Base-by-base conservation (phyloP, 2,888 invertebrate species). In the Nematopogon swammerdamellus region DNA sequence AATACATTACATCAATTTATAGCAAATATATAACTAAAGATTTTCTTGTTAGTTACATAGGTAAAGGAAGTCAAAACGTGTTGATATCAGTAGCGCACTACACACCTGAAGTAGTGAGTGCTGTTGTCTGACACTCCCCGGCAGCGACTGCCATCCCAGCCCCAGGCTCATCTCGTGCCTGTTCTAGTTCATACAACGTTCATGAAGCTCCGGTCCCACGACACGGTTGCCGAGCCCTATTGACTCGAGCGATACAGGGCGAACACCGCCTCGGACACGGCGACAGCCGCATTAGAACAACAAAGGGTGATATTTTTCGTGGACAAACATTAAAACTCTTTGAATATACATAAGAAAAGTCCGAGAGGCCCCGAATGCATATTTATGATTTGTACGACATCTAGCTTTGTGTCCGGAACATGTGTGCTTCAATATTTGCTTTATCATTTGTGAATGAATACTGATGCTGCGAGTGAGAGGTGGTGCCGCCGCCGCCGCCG, bases 381-480 rank as follows among this genome's bases (percentile, higher is more conserved):
- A 79, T 79, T 74, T 71, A 77, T 77, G 68, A 70, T 62, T 62
- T 67, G 70, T 74, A 67, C 70, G 66, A 71, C 72, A 68, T 63
- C 67, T 63, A 65, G 65, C 62, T 60, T 36, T 36, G 36, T 14
- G 36, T 14, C n/a, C 11, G 36, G 36, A 36, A 36, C 36, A 36
- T 19, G 46, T 67, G 70, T 59, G 57, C 58, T 64, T 63, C 63
- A 74, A 73, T 72, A 69, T 74, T 73, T 69, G 64, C 60, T 36
- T 36, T 36, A 36, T 36, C 36, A 36, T 36, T 36, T 36, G 36
- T 36, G 36, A 36, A 36, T 36, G 36, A 36, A 36, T 36, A 36
- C n/a, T 36, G 36, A 36, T 36, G 36, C 36, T 14, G 36, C n/a
- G 11, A n/a, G n/a, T 14, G n/a, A 36, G 36, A 14, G 36, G 36